Evolutionary conservation across 1,140 invertebrate species (phyloP).

Genomic region (Drosophila elegans): DNA sequence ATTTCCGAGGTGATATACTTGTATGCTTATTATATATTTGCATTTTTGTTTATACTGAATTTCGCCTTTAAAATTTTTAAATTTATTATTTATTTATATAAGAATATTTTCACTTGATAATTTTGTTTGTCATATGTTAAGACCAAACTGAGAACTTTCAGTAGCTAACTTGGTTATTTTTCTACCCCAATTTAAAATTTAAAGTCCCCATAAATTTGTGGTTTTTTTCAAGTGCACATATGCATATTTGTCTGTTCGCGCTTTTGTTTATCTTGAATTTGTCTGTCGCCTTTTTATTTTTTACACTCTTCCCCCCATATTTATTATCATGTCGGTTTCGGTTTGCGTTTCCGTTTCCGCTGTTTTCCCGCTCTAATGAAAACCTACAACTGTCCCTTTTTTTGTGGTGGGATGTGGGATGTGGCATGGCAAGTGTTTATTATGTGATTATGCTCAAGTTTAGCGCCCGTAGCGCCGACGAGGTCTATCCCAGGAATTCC

Average conservation of each 20-base stretch:
- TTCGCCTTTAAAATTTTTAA: too few species aligned
- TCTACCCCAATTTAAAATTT: too few species aligned
- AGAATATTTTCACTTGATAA: too few species aligned
- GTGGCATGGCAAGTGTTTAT: constrained; percentile 68
- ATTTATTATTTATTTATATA: too few species aligned
- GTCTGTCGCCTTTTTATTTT: constrained; percentile 58
- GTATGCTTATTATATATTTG: too few species aligned
- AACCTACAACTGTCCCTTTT: constrained; percentile 52
- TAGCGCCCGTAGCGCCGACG: constrained; percentile 47
- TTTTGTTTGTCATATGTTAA: too few species aligned
- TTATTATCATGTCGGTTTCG: constrained; percentile 76
- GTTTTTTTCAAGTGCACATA: constrained; percentile 17
- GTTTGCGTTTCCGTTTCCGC: constrained; percentile 45
- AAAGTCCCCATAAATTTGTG: too few species aligned
- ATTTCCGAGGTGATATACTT: too few species aligned
- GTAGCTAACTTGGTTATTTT: too few species aligned
- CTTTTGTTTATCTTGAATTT: constrained; percentile 73
- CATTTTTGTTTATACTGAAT: too few species aligned
- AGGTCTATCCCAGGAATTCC: constrained; percentile 41
- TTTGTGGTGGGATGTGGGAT: constrained; percentile 18
- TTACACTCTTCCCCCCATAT: constrained; percentile 72
- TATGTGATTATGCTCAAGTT: constrained; percentile 81
- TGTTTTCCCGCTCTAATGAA: constrained; percentile 60
- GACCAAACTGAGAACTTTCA: too few species aligned
- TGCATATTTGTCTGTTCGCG: constrained; percentile 26